These are phyloP conservation scores for Darevskia nairensis DNA, from an alignment of 2,797 vertebrate species.

Conservation along the genomic window DNA sequence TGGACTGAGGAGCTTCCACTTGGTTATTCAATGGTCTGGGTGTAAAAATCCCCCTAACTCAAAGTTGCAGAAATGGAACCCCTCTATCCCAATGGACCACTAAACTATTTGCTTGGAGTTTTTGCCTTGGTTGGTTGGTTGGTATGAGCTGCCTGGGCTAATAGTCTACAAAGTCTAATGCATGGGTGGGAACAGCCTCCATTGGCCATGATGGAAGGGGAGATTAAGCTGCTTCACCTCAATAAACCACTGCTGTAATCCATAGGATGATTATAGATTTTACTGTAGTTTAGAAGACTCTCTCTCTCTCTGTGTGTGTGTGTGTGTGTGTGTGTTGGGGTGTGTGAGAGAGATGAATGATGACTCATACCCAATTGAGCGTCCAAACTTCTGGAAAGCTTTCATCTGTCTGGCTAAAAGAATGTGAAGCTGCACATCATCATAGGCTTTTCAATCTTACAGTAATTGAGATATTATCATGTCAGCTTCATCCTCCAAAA, in stretches of 20 bases:
- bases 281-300: constrained; percentile 49
- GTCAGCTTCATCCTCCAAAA: constrained; percentile 64
- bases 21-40: neutral
- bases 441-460: constrained; percentile 62
- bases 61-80: neutral
- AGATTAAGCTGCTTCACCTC: neutral
- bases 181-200: no score
- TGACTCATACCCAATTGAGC: constrained; percentile 69
- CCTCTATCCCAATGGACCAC: neutral
- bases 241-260: neutral
- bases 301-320: no score
- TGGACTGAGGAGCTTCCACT: neutral
- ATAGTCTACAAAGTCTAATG: neutral
- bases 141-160: neutral
- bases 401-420: constrained; percentile 56
- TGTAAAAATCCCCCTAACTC: neutral
- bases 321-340: no score
- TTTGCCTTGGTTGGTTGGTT: neutral
- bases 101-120: neutral
- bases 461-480: constrained; percentile 70
- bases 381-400: constrained; percentile 60
- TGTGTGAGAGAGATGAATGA: constrained; percentile 38
- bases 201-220: neutral
- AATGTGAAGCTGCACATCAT: constrained; percentile 65
- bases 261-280: neutral